phyloP scores from a whole-genome alignment of 2,888 invertebrate species.

The Chouioia cunea region DNA sequence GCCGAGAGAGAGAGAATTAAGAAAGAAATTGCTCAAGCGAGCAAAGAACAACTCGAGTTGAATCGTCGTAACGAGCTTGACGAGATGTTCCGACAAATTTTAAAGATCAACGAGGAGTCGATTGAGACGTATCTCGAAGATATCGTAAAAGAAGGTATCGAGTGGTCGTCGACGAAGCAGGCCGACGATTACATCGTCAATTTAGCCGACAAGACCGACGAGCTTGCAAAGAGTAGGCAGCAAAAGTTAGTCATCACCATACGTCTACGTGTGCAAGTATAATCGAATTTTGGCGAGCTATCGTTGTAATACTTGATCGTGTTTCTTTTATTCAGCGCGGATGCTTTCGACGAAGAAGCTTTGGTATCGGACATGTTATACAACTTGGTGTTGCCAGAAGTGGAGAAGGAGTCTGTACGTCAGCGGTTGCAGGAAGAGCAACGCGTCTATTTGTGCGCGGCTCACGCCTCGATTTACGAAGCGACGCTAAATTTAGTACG shows the following conservation, averaged over 20 bases:
- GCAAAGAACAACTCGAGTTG: constrained; percentile 82
- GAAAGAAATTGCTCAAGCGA: constrained; percentile 85
- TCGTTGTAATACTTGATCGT: too few species aligned
- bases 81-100: constrained; percentile 81
- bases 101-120: constrained; percentile 74
- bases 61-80: constrained; percentile 80
- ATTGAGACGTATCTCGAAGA: constrained; percentile 76
- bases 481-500: constrained; percentile 39
- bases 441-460: constrained; percentile 64
- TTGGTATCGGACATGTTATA: constrained; percentile 63
- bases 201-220: constrained; percentile 73
- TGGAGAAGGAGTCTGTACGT: constrained; percentile 68
- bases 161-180: constrained; percentile 72
- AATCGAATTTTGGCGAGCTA: too few species aligned
- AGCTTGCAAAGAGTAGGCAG: constrained; percentile 69
- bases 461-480: constrained; percentile 66
- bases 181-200: constrained; percentile 71
- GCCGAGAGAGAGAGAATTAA: constrained; percentile 82
- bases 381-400: constrained; percentile 66
- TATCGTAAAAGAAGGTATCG: constrained; percentile 74
- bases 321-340: constrained; percentile 44
- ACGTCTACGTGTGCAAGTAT: too few species aligned
- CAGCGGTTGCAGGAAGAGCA: constrained; percentile 65
- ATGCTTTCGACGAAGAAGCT: constrained; percentile 54
- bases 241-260: constrained; percentile 56